Evolutionary conservation across 1,140 invertebrate species (phyloP).

Genomic region (Bombus turneri): DNA sequence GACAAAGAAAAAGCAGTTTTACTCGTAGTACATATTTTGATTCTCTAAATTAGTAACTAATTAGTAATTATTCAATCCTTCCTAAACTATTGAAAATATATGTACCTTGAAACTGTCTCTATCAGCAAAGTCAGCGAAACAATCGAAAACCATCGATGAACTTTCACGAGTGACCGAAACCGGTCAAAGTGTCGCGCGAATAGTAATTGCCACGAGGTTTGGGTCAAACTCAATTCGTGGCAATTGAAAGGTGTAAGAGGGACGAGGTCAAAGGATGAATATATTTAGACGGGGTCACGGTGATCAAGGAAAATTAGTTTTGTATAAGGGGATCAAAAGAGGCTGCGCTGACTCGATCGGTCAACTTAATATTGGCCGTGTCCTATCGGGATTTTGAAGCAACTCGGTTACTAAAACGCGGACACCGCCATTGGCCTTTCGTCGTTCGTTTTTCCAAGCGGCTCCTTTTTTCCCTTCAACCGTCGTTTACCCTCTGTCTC

Average conservation of each 20-base stretch:
- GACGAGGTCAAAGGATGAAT: conserved; percentile 53
- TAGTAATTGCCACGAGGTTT: not conserved
- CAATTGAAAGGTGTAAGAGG: conserved; percentile 3
- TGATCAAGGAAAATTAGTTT: conserved; percentile 62
- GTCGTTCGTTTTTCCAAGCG: not conserved
- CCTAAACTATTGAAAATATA: not conserved
- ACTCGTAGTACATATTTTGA: too few species aligned
- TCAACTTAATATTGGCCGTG: conserved; percentile 51
- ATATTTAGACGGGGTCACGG: conserved; percentile 42
- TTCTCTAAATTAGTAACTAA: too few species aligned
- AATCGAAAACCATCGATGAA: not conserved
- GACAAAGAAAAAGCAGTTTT: too few species aligned
- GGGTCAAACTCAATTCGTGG: conserved; percentile 7
- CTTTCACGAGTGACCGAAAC: conserved; percentile 1
- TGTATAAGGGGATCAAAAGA: conserved; percentile 55
- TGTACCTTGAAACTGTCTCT: too few species aligned
- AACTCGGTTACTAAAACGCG: not conserved
- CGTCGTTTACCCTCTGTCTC: not conserved
- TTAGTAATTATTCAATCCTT: not conserved
- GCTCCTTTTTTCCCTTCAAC: conserved; percentile 8
- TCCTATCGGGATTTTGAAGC: conserved; percentile 30
- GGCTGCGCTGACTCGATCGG: not conserved
- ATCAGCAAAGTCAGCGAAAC: not conserved
- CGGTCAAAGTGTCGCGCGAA: not conserved
- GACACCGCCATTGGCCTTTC: too few species aligned